These are phyloP conservation scores for Parasteatoda tepidariorum DNA, from an alignment of 1,140 invertebrate species.

Conservation along the genomic window DNA sequence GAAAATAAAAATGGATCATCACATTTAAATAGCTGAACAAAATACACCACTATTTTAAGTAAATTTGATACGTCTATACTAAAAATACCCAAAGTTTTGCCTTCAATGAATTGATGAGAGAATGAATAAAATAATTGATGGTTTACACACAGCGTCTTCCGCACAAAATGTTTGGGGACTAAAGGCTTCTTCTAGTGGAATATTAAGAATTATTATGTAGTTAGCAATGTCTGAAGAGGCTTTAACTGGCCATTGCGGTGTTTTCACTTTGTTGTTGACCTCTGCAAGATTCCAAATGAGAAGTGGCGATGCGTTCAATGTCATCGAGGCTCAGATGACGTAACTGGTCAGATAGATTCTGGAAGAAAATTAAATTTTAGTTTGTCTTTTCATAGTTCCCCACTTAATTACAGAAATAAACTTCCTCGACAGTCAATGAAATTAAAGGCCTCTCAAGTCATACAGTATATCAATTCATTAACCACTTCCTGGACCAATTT, in stretches of 20 bases:
- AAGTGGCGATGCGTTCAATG: constrained; percentile 67
- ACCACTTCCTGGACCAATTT: too few relatives aligned
- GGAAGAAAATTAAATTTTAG: constrained; percentile 61
- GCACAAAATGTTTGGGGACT: neutral
- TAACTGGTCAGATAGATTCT: constrained; percentile 66
- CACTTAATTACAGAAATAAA: too few relatives aligned
- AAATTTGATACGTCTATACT: neutral
- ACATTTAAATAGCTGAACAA: neutral
- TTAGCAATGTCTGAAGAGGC: neutral
- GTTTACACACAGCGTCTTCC: neutral
- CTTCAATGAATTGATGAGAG: neutral
- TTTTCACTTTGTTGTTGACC: neutral
- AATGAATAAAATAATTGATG: neutral
- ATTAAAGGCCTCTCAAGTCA: too few relatives aligned
- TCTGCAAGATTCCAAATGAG: constrained; percentile 33
- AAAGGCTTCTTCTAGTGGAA: constrained; percentile 31
- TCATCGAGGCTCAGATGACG: constrained; percentile 67
- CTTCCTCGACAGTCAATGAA: too few relatives aligned
- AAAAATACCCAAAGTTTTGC: neutral
- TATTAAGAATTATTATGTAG: neutral
- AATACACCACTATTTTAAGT: neutral
- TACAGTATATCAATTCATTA: too few relatives aligned
- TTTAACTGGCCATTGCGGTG: constrained; percentile 33
- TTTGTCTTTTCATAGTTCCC: too few relatives aligned
- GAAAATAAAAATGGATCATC: neutral